Evolutionary conservation across 1,140 invertebrate genomes (phyloP).

Genomic region (Gryllus bimaculatus): DNA sequence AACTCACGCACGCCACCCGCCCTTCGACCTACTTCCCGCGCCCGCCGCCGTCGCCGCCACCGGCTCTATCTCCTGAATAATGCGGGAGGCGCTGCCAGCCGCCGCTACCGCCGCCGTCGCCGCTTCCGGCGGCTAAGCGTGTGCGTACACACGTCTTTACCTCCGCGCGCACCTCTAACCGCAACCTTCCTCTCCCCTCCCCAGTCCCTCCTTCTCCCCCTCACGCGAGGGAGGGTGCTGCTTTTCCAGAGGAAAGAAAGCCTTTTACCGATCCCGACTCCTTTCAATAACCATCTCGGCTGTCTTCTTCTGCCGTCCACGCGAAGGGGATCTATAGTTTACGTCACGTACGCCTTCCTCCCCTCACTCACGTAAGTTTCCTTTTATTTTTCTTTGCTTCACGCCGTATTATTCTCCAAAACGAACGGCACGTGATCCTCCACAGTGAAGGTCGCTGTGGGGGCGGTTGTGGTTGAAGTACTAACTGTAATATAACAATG

Average conservation of each 20-base stretch:
- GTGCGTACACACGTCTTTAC: too few relatives aligned
- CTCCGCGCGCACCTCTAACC: too few relatives aligned
- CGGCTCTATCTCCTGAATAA: too few relatives aligned
- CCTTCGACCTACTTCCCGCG: too few relatives aligned
- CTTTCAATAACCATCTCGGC: background rate
- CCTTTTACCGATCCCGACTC: background rate
- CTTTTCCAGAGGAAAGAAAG: background rate
- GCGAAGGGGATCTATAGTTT: background rate
- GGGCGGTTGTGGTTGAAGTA: background rate
- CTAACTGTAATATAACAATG: background rate
- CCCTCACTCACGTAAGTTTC: background rate
- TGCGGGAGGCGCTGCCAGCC: too few relatives aligned
- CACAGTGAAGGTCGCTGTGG: background rate
- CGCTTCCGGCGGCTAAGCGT: too few relatives aligned
- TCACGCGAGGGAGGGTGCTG: background rate
- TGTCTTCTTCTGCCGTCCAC: background rate
- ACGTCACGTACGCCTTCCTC: background rate
- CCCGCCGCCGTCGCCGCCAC: too few relatives aligned
- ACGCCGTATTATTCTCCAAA: background rate
- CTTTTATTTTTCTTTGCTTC: background rate
- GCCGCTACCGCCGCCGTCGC: too few relatives aligned
- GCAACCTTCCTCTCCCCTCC: too few relatives aligned
- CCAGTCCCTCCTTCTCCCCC: too few relatives aligned
- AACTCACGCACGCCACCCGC: too few relatives aligned
- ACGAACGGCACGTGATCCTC: background rate